Conservation (phyloP, 2,113 vertebrate species). For the Notiomystis cincta region DNA sequence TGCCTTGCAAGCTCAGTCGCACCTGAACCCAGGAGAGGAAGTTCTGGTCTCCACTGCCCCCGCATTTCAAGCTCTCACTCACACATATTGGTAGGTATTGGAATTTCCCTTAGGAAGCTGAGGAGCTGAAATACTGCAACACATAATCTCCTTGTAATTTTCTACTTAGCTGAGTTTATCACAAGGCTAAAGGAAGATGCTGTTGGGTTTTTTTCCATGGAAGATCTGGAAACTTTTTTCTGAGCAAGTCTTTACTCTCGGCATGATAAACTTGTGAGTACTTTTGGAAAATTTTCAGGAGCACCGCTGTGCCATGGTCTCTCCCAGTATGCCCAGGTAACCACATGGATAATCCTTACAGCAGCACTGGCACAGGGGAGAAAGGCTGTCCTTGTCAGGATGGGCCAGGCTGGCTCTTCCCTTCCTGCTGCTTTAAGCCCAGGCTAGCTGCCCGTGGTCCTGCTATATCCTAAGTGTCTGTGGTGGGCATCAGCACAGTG, state of each 20-base stretch:
- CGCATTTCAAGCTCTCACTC: background rate
- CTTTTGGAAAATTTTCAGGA: background rate
- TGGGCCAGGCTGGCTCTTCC: background rate
- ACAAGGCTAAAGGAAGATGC: background rate
- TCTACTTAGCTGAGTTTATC: background rate
- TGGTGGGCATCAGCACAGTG: background rate
- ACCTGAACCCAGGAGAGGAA: background rate
- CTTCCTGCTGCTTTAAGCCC: background rate
- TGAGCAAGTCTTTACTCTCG: background rate
- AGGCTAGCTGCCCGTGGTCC: background rate
- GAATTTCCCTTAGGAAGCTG: background rate
- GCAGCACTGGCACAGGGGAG: background rate
- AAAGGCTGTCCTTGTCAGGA: background rate
- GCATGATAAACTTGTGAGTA: background rate
- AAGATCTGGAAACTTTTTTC: background rate
- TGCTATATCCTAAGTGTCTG: background rate
- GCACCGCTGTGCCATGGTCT: accelerated
- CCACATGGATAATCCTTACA: background rate
- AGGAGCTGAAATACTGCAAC: background rate
- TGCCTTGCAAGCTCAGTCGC: accelerated
- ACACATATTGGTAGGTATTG: background rate
- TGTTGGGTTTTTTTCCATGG: background rate
- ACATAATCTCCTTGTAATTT: background rate
- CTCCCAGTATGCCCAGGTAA: background rate
- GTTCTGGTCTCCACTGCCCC: background rate